Conservation (phyloP, 2,888 invertebrate species). For the Zonitis immaculata region DNA sequence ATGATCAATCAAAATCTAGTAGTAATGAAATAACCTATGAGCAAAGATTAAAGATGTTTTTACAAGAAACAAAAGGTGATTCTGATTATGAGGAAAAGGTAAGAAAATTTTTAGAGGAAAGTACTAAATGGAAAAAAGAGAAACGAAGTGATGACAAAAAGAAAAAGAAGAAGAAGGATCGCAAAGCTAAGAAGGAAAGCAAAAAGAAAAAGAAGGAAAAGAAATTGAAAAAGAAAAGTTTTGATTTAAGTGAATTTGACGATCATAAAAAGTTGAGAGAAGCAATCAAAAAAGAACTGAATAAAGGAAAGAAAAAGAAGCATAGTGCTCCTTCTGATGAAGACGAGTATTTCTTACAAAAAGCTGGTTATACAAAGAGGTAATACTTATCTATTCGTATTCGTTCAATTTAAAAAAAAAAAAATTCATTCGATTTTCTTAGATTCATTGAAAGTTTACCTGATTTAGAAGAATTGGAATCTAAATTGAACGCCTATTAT, state of each 20-base stretch:
- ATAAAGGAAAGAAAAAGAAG: slow-evolving; percentile 45
- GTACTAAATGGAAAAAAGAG: slow-evolving; percentile 72
- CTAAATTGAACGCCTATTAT: slow-evolving; percentile 73
- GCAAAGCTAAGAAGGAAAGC: slow-evolving; percentile 65
- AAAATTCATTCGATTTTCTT: slow-evolving; percentile 22
- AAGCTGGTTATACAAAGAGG: slow-evolving; percentile 47
- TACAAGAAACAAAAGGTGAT: slow-evolving; percentile 73
- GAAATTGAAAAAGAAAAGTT: slow-evolving; percentile 64
- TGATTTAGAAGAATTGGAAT: slow-evolving; percentile 70
- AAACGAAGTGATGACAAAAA: slow-evolving; percentile 62
- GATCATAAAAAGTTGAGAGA: slow-evolving; percentile 63
- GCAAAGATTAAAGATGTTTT: slow-evolving; percentile 56
- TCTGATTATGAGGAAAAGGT: slow-evolving; percentile 83
- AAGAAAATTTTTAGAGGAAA: slow-evolving; percentile 79
- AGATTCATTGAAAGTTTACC: slow-evolving; percentile 65
- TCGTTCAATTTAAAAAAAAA: background rate
- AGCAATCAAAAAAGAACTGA: slow-evolving; percentile 59
- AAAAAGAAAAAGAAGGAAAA: slow-evolving; percentile 71
- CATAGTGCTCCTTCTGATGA: slow-evolving; percentile 45
- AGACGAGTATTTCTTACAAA: slow-evolving; percentile 50
- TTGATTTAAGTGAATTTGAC: slow-evolving; percentile 61
- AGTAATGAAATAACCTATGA: slow-evolving; percentile 34
- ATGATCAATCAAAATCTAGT: slow-evolving; percentile 34
- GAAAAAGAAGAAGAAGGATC: slow-evolving; percentile 55
- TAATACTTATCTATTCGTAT: slow-evolving; percentile 19